These are phyloP conservation scores for Euzetes globulus DNA, from an alignment of 2,888 invertebrate species.

Conservation along the genomic window DNA sequence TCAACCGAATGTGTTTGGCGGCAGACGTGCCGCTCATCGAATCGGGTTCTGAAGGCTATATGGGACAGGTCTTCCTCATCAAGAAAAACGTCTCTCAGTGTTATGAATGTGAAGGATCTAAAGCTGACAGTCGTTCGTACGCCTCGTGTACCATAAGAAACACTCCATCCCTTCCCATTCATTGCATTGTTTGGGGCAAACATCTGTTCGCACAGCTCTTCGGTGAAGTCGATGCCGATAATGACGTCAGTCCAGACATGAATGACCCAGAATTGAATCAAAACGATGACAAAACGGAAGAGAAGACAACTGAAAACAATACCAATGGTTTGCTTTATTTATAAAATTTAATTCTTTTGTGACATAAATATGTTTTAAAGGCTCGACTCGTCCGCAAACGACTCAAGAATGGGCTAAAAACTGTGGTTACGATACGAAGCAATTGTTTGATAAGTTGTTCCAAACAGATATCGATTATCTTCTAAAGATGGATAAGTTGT, in stretches of 20 bases:
- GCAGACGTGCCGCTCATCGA: slow-evolving; percentile 89
- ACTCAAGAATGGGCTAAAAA: slow-evolving; percentile 84
- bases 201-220: slow-evolving; percentile 96
- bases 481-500: slow-evolving; percentile 85
- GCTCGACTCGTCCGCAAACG: slow-evolving; percentile 49
- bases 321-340: neutral
- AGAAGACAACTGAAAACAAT: neutral
- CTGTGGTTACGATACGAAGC: slow-evolving; percentile 69
- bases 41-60: slow-evolving; percentile 93
- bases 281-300: neutral
- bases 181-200: slow-evolving; percentile 99
- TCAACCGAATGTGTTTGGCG: slow-evolving; percentile 96
- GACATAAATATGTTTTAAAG: no score
- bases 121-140: slow-evolving; percentile 68
- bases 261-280: slow-evolving; percentile 76
- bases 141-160: slow-evolving; percentile 98
- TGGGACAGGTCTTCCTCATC: slow-evolving; percentile 66
- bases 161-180: slow-evolving; percentile 96
- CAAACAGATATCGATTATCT: slow-evolving; percentile 89
- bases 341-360: no score
- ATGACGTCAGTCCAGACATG: slow-evolving; percentile 90
- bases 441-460: slow-evolving; percentile 87
- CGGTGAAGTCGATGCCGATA: slow-evolving; percentile 91
- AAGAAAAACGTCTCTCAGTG: slow-evolving; percentile 77
- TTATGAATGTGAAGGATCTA: slow-evolving; percentile 87